Percentiles rank a stretch among this genome's conserved stretches.
Evolutionary conservation across 2,113 vertebrate species (phyloP).

Genomic region (Bagarius yarrelli): DNA sequence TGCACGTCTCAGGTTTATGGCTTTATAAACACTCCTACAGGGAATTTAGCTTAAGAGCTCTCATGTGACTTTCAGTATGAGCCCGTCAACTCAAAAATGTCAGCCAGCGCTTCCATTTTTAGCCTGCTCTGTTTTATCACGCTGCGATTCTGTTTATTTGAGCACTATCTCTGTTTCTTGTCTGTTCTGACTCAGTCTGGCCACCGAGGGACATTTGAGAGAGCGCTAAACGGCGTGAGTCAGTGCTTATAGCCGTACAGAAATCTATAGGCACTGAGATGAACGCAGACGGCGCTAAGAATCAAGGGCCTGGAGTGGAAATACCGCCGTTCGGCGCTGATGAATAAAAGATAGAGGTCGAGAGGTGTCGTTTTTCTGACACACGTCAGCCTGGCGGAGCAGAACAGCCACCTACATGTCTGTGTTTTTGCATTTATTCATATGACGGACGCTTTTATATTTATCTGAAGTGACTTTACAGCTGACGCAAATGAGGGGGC

Average conservation of each 20-base stretch:
- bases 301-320: not conserved
- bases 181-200: slow-evolving; percentile 41
- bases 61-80: slow-evolving; percentile 29
- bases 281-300: not conserved
- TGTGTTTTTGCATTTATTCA: not conserved
- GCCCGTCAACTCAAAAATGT: slow-evolving; percentile 29
- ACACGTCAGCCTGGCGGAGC: slow-evolving; percentile 5
- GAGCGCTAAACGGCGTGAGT: slow-evolving; percentile 15
- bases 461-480: slow-evolving; percentile 2
- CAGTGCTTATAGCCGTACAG: not conserved
- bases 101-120: slow-evolving; percentile 33
- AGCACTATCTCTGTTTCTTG: slow-evolving; percentile 40
- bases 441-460: not conserved
- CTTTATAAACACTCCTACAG: not conserved
- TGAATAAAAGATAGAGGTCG: slow-evolving; percentile 22
- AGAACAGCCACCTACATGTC: slow-evolving; percentile 5
- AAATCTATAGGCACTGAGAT: not conserved
- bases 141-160: slow-evolving; percentile 40
- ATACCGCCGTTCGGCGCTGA: not conserved
- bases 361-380: not conserved
- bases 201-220: slow-evolving; percentile 11
- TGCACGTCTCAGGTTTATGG: slow-evolving; percentile 12
- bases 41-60: slow-evolving; percentile 12
- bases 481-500: not conserved
- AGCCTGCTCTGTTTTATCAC: slow-evolving; percentile 21